These are phyloP conservation scores for Chelmon rostratus DNA, from an alignment of 2,797 vertebrate genomes.

Conservation along the genomic window DNA sequence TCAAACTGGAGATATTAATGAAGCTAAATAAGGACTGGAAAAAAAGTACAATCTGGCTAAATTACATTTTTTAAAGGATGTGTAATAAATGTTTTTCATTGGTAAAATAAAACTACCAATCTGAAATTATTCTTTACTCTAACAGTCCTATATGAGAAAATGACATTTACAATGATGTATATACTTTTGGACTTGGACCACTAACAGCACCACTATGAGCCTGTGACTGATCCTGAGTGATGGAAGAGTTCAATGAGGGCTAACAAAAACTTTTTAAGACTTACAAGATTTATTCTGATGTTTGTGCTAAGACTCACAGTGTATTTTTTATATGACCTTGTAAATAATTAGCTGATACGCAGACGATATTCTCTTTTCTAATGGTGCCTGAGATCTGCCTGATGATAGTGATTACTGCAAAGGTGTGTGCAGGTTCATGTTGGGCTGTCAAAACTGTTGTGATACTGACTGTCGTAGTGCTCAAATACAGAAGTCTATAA, in stretches of 20 bases:
- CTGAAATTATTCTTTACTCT: conserved; percentile 20
- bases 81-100: conserved; percentile 2
- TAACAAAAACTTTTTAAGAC: not conserved
- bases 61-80: not conserved
- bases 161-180: no score
- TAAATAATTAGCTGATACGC: conserved; percentile 67
- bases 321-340: conserved; percentile 65
- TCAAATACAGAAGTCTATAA: not conserved
- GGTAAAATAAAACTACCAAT: not conserved
- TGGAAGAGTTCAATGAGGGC: conserved; percentile 3
- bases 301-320: conserved; percentile 23
- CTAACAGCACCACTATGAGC: not conserved
- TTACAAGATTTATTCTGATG: conserved; percentile 21
- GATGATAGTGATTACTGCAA: conserved; percentile 21
- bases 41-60: not conserved
- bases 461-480: no score
- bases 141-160: not conserved
- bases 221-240: not conserved
- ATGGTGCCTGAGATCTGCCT: conserved; percentile 37
- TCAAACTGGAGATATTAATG: not conserved
- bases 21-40: not conserved
- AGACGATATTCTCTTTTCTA: conserved; percentile 26
- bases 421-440: conserved; percentile 9
- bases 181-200: not conserved
- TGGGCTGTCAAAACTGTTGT: no score